These are phyloP conservation scores for Pangasius krempfi DNA, from an alignment of 2,797 vertebrate genomes.

Conservation along the genomic window DNA sequence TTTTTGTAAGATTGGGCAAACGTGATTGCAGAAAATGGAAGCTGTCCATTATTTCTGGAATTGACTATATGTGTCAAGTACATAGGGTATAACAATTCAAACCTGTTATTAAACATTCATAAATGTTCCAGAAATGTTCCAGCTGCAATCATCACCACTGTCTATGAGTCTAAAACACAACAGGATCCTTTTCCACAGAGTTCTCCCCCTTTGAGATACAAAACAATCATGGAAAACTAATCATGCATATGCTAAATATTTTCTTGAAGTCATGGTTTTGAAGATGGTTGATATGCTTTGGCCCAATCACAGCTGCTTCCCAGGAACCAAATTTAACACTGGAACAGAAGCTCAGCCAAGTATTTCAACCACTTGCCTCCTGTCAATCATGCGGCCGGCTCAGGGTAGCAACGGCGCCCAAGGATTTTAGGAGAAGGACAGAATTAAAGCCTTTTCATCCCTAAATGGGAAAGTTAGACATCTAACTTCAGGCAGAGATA, in stretches of 20 bases:
- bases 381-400: constrained; percentile 43
- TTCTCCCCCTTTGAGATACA: background rate
- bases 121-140: background rate
- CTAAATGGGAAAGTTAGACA: background rate
- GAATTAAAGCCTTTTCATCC: constrained; percentile 1
- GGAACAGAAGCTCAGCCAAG: constrained; percentile 42
- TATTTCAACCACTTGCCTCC: constrained; percentile 52
- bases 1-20: background rate
- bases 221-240: constrained; percentile 26
- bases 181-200: background rate
- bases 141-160: constrained; percentile 7
- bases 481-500: background rate
- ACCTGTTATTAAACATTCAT: background rate
- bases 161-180: constrained; percentile 21
- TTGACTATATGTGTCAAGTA: background rate
- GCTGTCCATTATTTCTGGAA: background rate
- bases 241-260: constrained; percentile 31
- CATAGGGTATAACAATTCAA: background rate
- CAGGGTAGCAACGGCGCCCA: constrained; percentile 21
- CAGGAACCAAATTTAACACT: constrained; percentile 50
- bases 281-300: constrained; percentile 31
- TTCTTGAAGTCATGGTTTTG: constrained; percentile 22
- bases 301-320: constrained; percentile 39
- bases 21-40: background rate
- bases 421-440: constrained; percentile 20